phyloP scores from a whole-genome alignment of 2,888 invertebrate species.

The Tridacna gigas region DNA sequence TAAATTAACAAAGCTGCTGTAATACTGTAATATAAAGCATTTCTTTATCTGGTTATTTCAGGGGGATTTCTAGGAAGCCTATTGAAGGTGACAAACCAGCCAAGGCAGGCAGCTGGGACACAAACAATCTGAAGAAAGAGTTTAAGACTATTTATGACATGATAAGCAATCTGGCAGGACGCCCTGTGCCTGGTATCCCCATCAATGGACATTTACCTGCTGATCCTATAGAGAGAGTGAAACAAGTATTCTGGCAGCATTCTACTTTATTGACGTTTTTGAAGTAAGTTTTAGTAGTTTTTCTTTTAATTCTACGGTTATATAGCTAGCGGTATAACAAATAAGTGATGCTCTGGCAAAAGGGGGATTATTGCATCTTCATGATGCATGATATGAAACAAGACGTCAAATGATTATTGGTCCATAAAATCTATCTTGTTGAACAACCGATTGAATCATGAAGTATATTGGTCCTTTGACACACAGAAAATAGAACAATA shows the following conservation, averaged over 20 bases:
- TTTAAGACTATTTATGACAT: slow-evolving; percentile 85
- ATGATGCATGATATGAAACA: too few species aligned
- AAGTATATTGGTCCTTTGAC: too few species aligned
- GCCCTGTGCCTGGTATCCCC: slow-evolving; percentile 83
- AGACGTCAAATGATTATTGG: too few species aligned
- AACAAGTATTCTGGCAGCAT: slow-evolving; percentile 85
- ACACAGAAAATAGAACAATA: too few species aligned
- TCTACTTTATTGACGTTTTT: slow-evolving; percentile 84
- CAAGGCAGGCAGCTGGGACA: slow-evolving; percentile 72
- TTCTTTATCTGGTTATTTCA: slow-evolving; percentile 23
- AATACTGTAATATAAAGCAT: too few species aligned
- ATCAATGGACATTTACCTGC: slow-evolving; percentile 81
- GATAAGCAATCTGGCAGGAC: slow-evolving; percentile 82
- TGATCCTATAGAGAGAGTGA: slow-evolving; percentile 82
- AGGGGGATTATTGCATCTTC: too few species aligned
- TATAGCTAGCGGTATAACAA: too few species aligned
- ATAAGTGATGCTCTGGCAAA: too few species aligned
- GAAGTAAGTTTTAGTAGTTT: slow-evolving; percentile 71
- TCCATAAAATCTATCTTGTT: too few species aligned
- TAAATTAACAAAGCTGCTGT: too few species aligned
- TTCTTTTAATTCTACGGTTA: too few species aligned
- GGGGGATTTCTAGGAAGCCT: slow-evolving; percentile 73
- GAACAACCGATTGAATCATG: too few species aligned
- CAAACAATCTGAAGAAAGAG: slow-evolving; percentile 81
- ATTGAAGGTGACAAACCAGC: slow-evolving; percentile 69